phyloP scores from a whole-genome alignment of 2,113 vertebrate genomes.

The Bungarus multicinctus region DNA sequence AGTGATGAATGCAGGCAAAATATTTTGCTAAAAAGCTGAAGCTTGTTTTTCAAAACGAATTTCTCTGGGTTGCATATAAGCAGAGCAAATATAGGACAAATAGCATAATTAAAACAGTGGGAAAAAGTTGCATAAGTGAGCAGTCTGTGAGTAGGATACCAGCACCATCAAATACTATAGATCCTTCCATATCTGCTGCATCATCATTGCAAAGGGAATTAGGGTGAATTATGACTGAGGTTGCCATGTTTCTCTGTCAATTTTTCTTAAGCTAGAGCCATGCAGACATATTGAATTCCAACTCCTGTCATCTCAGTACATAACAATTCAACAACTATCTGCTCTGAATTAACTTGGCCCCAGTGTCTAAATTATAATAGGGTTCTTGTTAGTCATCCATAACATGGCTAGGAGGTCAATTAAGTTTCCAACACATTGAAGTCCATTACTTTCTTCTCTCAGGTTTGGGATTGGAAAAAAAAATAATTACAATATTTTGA shows the following conservation, averaged over 20 bases:
- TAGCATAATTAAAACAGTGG: not conserved
- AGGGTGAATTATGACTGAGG: not conserved
- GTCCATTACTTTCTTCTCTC: not conserved
- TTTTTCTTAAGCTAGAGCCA: not conserved
- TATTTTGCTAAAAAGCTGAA: not conserved
- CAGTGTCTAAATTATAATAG: not conserved
- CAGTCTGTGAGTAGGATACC: not conserved
- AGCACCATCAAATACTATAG: not conserved
- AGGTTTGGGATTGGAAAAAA: not conserved
- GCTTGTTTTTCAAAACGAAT: not conserved
- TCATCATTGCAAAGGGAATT: not conserved
- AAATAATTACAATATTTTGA: not conserved
- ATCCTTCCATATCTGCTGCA: not conserved
- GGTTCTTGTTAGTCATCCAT: not conserved
- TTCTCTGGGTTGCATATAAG: not conserved
- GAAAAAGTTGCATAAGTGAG: not conserved
- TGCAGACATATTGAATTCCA: not conserved
- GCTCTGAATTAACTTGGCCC: not conserved
- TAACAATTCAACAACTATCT: not conserved
- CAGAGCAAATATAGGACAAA: not conserved
- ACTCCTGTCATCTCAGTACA: not conserved
- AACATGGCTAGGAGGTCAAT: not conserved
- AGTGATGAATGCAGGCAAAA: not conserved
- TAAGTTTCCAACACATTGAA: not conserved
- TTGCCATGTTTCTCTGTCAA: not conserved